Base-by-base conservation (phyloP, 2,797 vertebrate species). In the Cephalopachus bancanus region DNA sequence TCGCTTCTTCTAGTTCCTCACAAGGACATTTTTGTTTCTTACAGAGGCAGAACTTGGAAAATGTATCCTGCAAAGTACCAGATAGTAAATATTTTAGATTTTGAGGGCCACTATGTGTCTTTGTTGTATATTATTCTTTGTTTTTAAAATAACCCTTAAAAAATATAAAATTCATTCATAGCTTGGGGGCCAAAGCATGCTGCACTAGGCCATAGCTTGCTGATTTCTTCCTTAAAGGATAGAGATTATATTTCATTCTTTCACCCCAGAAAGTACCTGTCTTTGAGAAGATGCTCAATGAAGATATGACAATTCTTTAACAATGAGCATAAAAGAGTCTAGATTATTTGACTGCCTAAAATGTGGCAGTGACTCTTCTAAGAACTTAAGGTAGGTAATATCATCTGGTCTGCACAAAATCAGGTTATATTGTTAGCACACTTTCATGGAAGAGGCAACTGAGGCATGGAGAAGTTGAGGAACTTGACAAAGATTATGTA, bases 321-420 rank as follows among this genome's bases (percentile, higher is more conserved):
- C 67, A 89, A 75, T 49, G 37, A 72, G 10, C 3, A 22, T 53
- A 69, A 95, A 74, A n/a, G 87, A 30, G 28, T 26, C 24, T 22
- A n/a, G 59, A 79, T 33, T 80, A 65, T 78, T 91, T 95, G 75
- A 79, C 53, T 90, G 30, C 19, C 92, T 95, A 60, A 24, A 59
- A 33, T 44, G 15, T 90, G 44, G 30, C 8, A 14, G 20, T 44
- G 11, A 80, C 20, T 74, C 28, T 93, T 91, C 49, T 79, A 87
- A 60, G 49, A 94, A 64, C 30, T 71, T 81, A 55, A 33, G 26
- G 3, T 78, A 44, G 76, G 5, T 72, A 94, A 22, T 85, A 28
- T 62, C 26, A 60, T 92, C 86, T 87, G 49, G 5, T 85, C 81
- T 95, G 7, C 33, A 69, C 9, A 87, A 72, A 83, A 62, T 62